Evolutionary conservation across 1,140 invertebrate genomes (phyloP), one percentile per base, ranked within the genome.

Genomic region (Macrobrachium rosenbergii): DNA sequence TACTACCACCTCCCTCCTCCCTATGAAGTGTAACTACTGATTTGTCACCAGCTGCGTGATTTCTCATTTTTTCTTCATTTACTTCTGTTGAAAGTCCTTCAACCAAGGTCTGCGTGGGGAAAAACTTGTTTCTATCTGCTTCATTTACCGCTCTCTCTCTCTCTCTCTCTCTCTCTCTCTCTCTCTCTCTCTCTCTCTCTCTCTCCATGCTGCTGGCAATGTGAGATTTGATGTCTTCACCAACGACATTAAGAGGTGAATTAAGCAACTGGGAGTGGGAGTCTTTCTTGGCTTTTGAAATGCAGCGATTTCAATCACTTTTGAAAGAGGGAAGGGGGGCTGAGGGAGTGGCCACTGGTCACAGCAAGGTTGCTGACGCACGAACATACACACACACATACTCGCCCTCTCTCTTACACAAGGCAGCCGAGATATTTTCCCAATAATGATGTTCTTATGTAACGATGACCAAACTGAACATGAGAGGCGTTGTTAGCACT

Each of bases 71-170:
- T 58, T 78, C 16, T 78, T 17, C 28, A 23, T 59, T 21, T 60
- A 28, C 21, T 58, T 78, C 16, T 59, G 21, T 58, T 52, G 52
- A 52, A 52, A 8, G 52, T 10, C 52, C 52, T 52, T 12, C 52
- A 52, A 52, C 7, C 52, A 52, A 52, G 52, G 12, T 52, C 12
- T 52, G 52, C 28, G 52, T 52, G 7, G 52, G 12, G 52, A 52
- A 52, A 52, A 52, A 60, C 14, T 21, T 60, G 17, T 63, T 2
- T 28, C 77, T 52, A 21, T 43, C 67, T 64, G 16, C 8, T 12
- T 37, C 21, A 10, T 73, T 37, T 52, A 67, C 7, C 45, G 59
- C 43, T 73, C 81, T 72, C 43, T 72, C 64, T n/a, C 81, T 72
- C 62, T 58, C 62, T 82, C 80, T 10, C 11, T 67, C 64, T 21